Conservation (phyloP, 2,113 vertebrate genomes). For the Cynoglossus semilaevis region DNA sequence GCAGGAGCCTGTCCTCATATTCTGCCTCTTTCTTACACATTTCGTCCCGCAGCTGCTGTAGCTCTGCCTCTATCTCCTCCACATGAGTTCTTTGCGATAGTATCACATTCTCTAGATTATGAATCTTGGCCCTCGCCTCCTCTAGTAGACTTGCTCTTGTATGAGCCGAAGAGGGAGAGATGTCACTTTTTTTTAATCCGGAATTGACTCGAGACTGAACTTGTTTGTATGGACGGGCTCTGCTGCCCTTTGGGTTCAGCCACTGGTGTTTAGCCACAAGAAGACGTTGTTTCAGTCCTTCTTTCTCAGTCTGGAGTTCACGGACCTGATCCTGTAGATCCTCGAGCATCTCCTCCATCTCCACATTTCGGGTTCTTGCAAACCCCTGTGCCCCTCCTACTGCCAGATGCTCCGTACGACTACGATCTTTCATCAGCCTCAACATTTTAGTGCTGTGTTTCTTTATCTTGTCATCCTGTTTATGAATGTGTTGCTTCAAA, state of each 20-base stretch:
- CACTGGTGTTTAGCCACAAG: conserved; percentile 83
- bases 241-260: conserved; percentile 71
- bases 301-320: conserved; percentile 82
- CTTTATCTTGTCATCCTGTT: conserved; percentile 91
- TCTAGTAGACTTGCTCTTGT: conserved; percentile 74
- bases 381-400: conserved; percentile 67
- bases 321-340: conserved; percentile 82
- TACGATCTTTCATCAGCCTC: conserved; percentile 86
- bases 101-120: conserved; percentile 83
- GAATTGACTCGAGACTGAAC: conserved; percentile 79
- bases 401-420: conserved; percentile 78
- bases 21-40: conserved; percentile 83
- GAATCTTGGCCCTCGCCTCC: conserved; percentile 84
- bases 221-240: conserved; percentile 63
- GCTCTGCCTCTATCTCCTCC: conserved; percentile 77
- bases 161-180: conserved; percentile 14
- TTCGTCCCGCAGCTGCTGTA: conserved; percentile 75
- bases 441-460: conserved; percentile 94
- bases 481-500: conserved; percentile 84
- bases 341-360: conserved; percentile 87
- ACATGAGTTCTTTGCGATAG: conserved; percentile 81
- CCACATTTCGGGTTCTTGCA: conserved; percentile 69
- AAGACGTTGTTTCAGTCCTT: conserved; percentile 80
- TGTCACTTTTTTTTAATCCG: conserved; percentile 51
- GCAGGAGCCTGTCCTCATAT: conserved; percentile 76